These are phyloP conservation scores for Cacoxenus indagator DNA, from an alignment of 2,888 invertebrate genomes.

Conservation along the genomic window DNA sequence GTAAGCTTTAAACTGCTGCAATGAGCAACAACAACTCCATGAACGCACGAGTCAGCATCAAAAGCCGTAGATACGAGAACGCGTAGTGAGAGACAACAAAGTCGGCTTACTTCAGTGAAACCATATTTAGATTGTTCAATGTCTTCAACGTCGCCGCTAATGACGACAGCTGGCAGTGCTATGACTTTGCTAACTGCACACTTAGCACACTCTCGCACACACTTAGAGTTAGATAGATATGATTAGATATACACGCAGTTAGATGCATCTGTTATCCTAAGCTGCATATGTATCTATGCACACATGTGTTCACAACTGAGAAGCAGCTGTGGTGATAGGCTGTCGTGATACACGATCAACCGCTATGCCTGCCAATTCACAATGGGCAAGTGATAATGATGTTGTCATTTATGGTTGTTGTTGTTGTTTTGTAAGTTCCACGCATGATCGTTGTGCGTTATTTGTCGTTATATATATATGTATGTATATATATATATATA, in stretches of 20 bases:
- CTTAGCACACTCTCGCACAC: not conserved
- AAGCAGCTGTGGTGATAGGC: not conserved
- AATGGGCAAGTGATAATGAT: too few species aligned
- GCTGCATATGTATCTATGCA: not conserved
- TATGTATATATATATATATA: not conserved
- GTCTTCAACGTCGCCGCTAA: constrained; percentile 45
- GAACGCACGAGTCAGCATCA: not conserved
- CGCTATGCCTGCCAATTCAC: not conserved
- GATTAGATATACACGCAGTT: not conserved
- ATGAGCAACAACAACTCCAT: not conserved
- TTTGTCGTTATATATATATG: not conserved
- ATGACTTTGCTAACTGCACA: constrained; percentile 32
- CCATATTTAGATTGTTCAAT: constrained; percentile 63
- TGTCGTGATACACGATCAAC: not conserved
- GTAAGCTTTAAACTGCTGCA: too few species aligned
- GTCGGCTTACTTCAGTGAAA: constrained; percentile 59
- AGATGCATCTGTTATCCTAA: not conserved
- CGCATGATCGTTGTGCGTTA: not conserved
- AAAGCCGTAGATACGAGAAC: not conserved
- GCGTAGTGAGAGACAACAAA: too few species aligned
- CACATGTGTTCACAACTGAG: not conserved
- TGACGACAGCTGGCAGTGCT: constrained; percentile 51
- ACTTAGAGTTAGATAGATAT: not conserved
- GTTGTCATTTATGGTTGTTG: not conserved
- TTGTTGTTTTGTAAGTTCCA: not conserved